These are phyloP conservation scores for Agonopterix arenella DNA, from an alignment of 2,888 invertebrate genomes.

Conservation along the genomic window DNA sequence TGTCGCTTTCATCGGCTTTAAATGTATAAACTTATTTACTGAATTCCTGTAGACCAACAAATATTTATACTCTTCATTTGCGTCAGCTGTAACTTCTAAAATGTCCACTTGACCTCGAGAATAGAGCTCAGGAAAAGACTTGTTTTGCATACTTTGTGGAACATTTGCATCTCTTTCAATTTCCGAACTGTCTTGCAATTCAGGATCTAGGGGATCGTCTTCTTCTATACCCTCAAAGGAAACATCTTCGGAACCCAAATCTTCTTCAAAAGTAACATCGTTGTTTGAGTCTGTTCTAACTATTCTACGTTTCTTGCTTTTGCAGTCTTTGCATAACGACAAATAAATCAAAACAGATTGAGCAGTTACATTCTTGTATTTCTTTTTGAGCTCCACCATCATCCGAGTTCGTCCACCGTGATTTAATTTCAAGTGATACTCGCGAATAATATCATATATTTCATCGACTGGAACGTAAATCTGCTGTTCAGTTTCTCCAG, in stretches of 20 bases:
- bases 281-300: not conserved
- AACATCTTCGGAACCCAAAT: not conserved
- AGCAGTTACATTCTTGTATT: constrained; percentile 42
- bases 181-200: not conserved
- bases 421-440: constrained; percentile 35
- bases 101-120: constrained; percentile 45
- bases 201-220: constrained; percentile 10
- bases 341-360: constrained; percentile 39
- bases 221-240: not conserved
- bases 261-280: not conserved
- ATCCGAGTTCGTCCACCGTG: constrained; percentile 42
- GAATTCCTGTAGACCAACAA: constrained; percentile 42
- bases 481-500: constrained; percentile 20
- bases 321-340: constrained; percentile 36
- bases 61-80: constrained; percentile 37
- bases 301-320: constrained; percentile 12
- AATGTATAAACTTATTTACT: constrained; percentile 37
- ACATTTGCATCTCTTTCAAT: not conserved
- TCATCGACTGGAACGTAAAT: constrained; percentile 38
- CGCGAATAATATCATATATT: constrained; percentile 42
- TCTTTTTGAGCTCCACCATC: constrained; percentile 35
- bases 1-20: constrained; percentile 36
- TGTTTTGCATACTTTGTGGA: not conserved
- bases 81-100: constrained; percentile 32
- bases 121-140: constrained; percentile 33